Evolutionary conservation across 2,113 vertebrate species (phyloP).

Genomic region (Dryoscopus gambensis): DNA sequence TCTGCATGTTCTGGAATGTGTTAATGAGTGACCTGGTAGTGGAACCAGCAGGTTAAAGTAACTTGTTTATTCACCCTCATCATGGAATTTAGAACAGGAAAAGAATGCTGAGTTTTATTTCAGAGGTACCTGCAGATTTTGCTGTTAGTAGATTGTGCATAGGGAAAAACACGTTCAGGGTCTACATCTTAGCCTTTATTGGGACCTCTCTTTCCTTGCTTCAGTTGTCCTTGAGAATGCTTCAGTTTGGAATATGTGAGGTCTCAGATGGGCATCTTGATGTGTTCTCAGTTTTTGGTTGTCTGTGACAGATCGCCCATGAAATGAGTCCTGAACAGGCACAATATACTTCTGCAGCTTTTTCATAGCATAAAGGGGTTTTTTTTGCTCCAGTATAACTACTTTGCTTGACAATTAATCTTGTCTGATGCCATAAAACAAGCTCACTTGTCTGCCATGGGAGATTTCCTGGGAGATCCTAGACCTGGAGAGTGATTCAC

Average conservation of each 20-base stretch:
- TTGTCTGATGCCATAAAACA: not conserved
- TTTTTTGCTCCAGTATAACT: not conserved
- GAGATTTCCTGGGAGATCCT: not conserved
- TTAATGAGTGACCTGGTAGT: not conserved
- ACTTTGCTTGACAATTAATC: not conserved
- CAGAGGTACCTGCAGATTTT: not conserved
- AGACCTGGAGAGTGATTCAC: not conserved
- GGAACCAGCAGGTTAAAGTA: not conserved
- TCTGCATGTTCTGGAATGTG: not conserved
- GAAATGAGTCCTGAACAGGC: not conserved
- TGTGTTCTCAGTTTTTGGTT: not conserved
- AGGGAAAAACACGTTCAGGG: not conserved
- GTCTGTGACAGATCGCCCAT: not conserved
- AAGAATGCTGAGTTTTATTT: not conserved
- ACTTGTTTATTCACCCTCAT: not conserved
- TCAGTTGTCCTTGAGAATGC: not conserved
- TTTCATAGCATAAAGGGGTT: not conserved
- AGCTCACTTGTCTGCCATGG: not conserved
- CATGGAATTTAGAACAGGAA: not conserved
- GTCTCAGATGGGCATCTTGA: not conserved
- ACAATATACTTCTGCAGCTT: not conserved
- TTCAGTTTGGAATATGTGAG: not conserved
- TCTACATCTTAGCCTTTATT: not conserved
- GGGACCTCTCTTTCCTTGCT: not conserved
- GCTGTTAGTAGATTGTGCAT: not conserved